These are phyloP conservation scores for Momotus momota DNA, from an alignment of 2,797 vertebrate genomes.

Conservation along the genomic window DNA sequence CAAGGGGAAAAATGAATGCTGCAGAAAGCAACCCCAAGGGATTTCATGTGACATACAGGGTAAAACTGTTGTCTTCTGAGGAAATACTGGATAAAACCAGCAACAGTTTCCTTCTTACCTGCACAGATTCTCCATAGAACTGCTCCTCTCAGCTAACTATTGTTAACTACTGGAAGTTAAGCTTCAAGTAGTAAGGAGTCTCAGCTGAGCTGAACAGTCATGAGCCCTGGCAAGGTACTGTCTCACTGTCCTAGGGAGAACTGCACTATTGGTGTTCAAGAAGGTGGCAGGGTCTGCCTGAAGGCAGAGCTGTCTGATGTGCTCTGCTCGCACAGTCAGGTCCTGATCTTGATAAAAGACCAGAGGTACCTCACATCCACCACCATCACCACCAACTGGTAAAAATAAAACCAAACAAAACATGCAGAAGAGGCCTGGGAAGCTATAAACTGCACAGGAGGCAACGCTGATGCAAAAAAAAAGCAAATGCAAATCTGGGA, in stretches of 20 bases:
- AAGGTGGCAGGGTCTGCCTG: neutral
- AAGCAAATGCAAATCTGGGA: neutral
- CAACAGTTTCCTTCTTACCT: neutral
- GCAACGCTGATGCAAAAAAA: neutral
- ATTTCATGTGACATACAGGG: rapidly evolving
- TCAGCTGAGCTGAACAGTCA: neutral
- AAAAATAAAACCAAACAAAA: neutral
- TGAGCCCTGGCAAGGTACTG: neutral
- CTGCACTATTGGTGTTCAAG: neutral
- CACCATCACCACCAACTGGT: neutral
- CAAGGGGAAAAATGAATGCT: neutral
- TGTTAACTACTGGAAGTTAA: neutral
- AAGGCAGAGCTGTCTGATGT: neutral
- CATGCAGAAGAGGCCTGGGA: neutral
- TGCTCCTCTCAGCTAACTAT: neutral
- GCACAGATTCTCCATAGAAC: neutral
- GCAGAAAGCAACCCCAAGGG: neutral
- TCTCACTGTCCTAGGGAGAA: neutral
- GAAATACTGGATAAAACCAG: neutral
- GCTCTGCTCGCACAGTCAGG: rapidly evolving
- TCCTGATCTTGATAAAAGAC: neutral
- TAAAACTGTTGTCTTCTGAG: neutral
- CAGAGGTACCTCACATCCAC: neutral
- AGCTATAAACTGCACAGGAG: neutral
- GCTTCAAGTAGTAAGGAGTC: neutral